Percentiles rank a stretch among this genome's conserved stretches.
Evolutionary conservation across 92 coral and sea anemone species (phyloP).

Genomic region (Parazoanthus swiftii): DNA sequence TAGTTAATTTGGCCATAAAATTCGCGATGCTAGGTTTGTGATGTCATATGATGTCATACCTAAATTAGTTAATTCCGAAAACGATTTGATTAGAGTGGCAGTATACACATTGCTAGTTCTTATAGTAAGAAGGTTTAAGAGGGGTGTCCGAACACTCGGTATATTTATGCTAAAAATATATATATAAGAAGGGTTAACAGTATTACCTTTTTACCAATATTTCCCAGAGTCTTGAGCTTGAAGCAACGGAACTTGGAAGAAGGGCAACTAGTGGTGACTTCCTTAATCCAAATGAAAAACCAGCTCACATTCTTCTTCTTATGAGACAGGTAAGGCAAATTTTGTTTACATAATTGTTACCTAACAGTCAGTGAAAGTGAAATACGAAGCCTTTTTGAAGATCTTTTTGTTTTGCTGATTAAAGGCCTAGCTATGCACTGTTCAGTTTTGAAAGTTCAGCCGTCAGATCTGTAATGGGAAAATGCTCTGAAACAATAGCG

Average conservation of each 20-base stretch:
- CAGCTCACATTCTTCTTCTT: conserved; percentile 63
- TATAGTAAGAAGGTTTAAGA: no score
- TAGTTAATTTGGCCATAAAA: no score
- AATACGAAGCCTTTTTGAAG: not conserved
- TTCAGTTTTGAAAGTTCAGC: not conserved
- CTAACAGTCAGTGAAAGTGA: not conserved
- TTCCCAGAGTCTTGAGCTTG: conserved; percentile 69
- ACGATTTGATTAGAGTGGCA: no score
- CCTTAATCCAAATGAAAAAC: conserved; percentile 82
- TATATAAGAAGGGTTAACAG: not conserved
- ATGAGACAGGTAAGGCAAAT: conserved; percentile 73
- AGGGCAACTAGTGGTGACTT: conserved; percentile 78
- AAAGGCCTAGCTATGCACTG: not conserved
- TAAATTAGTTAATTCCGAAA: no score
- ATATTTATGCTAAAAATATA: no score
- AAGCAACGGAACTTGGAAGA: conserved; percentile 71
- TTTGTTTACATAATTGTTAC: not conserved
- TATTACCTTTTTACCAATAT: not conserved
- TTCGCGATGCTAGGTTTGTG: no score
- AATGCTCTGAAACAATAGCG: no score
- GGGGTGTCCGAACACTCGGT: no score
- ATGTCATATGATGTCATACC: no score
- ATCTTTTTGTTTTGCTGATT: not conserved
- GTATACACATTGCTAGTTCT: no score
- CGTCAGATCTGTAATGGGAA: not conserved